Evolutionary conservation across 2,113 vertebrate genomes (phyloP).

Genomic region (Brachirus orientalis): DNA sequence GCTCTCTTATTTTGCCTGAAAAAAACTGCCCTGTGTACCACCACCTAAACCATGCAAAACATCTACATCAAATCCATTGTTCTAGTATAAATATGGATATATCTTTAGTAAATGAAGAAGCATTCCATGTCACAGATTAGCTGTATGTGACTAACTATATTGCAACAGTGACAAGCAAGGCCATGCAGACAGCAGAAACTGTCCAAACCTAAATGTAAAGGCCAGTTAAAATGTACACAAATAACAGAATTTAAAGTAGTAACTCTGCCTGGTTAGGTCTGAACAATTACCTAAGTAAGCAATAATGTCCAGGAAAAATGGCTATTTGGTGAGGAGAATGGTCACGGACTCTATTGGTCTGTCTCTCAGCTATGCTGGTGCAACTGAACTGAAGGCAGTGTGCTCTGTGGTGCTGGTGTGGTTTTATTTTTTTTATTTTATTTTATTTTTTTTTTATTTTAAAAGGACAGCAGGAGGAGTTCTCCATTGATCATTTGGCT

Average conservation of each 20-base stretch:
- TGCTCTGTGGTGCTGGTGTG: slow-evolving; percentile 76
- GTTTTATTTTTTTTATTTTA: slow-evolving; percentile 32
- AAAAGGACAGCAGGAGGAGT: slow-evolving; percentile 20
- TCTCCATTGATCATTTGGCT: slow-evolving; percentile 60
- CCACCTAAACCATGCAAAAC: neutral
- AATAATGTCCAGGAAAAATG: slow-evolving; percentile 5
- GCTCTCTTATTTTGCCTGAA: too few species aligned
- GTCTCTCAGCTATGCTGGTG: slow-evolving; percentile 72
- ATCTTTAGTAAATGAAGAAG: too few species aligned
- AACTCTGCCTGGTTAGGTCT: neutral
- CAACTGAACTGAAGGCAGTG: slow-evolving; percentile 73
- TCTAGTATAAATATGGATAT: too few species aligned
- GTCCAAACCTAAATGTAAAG: too few species aligned
- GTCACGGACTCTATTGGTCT: slow-evolving; percentile 25
- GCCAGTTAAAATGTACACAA: too few species aligned
- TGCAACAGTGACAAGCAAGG: slow-evolving; percentile 8
- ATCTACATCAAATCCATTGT: too few species aligned
- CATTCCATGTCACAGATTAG: too few species aligned
- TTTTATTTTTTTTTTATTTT: neutral
- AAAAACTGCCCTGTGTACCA: neutral
- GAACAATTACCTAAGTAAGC: neutral
- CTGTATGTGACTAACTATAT: too few species aligned
- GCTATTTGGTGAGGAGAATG: slow-evolving; percentile 27
- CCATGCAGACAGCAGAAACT: too few species aligned
- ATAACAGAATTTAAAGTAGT: too few species aligned